phyloP scores from a whole-genome alignment of 1,140 invertebrate genomes.

The Drosophila simulans region DNA sequence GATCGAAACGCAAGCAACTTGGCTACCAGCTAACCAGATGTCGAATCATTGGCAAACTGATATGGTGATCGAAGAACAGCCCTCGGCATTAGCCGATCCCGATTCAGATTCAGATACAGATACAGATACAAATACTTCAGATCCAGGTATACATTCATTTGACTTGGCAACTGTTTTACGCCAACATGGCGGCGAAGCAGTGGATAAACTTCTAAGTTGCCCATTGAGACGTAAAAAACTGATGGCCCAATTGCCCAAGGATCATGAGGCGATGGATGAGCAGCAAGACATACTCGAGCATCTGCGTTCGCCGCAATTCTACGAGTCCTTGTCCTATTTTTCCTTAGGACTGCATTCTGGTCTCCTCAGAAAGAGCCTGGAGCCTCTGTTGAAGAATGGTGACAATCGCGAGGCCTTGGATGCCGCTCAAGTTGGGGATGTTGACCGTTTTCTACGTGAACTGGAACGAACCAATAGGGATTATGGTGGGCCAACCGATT shows the following conservation, averaged over 20 bases:
- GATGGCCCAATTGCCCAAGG: not conserved
- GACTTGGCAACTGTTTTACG: not conserved
- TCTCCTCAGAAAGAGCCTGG: constrained; percentile 95
- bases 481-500: constrained; percentile 6
- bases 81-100: not conserved
- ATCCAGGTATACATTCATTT: too few relatives aligned
- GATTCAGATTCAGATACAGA: too few relatives aligned
- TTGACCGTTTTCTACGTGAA: constrained; percentile 92
- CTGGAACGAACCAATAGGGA: constrained; percentile 9
- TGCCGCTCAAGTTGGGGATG: constrained; percentile 94
- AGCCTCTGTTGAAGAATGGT: constrained; percentile 94
- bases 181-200: not conserved
- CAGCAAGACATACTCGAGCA: constrained; percentile 85
- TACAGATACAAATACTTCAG: too few relatives aligned
- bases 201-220: not conserved
- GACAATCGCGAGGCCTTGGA: constrained; percentile 93
- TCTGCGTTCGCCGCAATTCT: constrained; percentile 93
- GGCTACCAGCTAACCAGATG: not conserved
- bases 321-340: constrained; percentile 96
- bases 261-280: not conserved
- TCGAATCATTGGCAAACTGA: too few relatives aligned
- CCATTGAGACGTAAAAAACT: not conserved
- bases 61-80: not conserved
- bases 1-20: too few relatives aligned
- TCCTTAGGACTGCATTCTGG: constrained; percentile 96